Evolutionary conservation across 1,140 invertebrate species (phyloP), one percentile per base, ranked within the genome.

Genomic region (Drosophila ironensis): DNA sequence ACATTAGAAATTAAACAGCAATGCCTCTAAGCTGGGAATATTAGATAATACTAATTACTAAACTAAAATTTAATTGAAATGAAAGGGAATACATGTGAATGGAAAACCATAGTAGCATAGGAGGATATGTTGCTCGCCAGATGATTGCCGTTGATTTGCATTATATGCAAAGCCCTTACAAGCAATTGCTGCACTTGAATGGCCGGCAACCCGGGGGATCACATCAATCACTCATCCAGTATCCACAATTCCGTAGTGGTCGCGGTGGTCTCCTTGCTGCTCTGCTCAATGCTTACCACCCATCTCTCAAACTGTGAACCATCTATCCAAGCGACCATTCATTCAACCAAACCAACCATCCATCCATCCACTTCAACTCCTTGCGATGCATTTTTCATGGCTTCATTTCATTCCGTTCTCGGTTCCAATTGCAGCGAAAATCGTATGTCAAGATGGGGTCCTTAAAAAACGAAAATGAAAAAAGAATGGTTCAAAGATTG

Each of bases 161-260:
- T 86, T 86, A 74, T 86, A 78, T 84, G 71, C 74, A 78, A 78
- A 84, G 73, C 80, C 73, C 84, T 84, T 84, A 84, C 78, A 69
- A 84, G 70, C 73, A 84, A 84, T 84, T 84, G 80, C 80, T 54
- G 44, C 61, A 63, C 72, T 72, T 69, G 72, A 72, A 77, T 68
- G 63, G 37, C 44, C 40, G 30, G 25, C 61, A 53, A 72, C 59
- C 27, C 46, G 60, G 40, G 44, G 72, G 68, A 72, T n/a, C 81
- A 80, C n/a, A 77, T 84, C 71, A 76, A 84, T 76, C 80, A 72
- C 50, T 54, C 63, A 72, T 57, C 44, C 69, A 61, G 57, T 12
- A 12, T 6, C 42, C 8, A n/a, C 33, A 20, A 17, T 11, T 12
- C 44, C 7, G 20, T 11, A 33, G 30, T 33, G 11, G 30, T 33